Evolutionary conservation across 2,888 invertebrate genomes (phyloP), one percentile per base, ranked within the genome.

Genomic region (Lordiphosa andalusiaca): DNA sequence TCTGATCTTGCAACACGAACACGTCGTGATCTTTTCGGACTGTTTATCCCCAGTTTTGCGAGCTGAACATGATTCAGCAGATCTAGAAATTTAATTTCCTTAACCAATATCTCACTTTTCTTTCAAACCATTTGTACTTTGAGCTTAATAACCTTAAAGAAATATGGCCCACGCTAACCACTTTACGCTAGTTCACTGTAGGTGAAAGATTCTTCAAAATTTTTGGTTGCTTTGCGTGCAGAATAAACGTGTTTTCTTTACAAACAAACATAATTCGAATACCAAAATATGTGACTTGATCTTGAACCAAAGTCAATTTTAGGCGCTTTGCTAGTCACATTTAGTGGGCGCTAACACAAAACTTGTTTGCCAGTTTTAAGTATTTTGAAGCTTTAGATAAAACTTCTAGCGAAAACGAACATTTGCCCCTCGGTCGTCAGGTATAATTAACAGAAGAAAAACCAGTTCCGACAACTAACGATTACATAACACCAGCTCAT

Each of bases 331-430:
- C 57, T 42, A 63, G 63, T 63, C 64, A 57, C 64, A 63, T 63
- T 63, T 63, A 64, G 57, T 63, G 63, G 55, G 39, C 55, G 39
- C 42, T 36, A 47, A 42, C 16, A 25, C 16, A 44, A 81, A 76
- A 76, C 76, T 81, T 72, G 72, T 74, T 76, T 73, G 50, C 39
- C 49, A 19, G 35, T 42, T 64, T 64, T 40, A 50, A 49, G 44
- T 47, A 37, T 40, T 37, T 23, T 30, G 9, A 30, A 46, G 44
- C 61, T 41, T 49, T 46, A 63, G 63, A 63, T 63, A 51, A 63
- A 64, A 64, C 36, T 63, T 63, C 63, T 63, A 57, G 38, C 56
- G 16, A 63, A 23, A 64, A 63, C 63, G 47, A 30, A 57, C 51
- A 63, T 63, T 57, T 36, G 40, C 41, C 25, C 16, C 40, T 47